phyloP scores from a whole-genome alignment of 1,140 invertebrate genomes.

The Zaprionus lachaisei region DNA sequence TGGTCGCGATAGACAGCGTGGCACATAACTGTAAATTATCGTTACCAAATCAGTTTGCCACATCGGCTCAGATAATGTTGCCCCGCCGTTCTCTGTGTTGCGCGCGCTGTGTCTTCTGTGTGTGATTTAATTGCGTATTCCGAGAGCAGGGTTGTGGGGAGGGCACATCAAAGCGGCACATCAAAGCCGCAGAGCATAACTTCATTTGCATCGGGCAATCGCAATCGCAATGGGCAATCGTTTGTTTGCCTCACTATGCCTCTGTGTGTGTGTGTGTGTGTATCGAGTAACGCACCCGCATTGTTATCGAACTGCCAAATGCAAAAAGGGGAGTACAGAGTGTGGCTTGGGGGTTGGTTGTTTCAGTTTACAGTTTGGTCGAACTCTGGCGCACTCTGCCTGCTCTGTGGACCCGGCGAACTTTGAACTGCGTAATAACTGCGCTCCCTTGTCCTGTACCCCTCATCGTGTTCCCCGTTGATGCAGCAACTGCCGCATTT shows the following conservation, averaged over 20 bases:
- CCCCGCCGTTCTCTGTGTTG: conserved; percentile 28
- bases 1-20: conserved; percentile 16
- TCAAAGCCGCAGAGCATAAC: conserved; percentile 61
- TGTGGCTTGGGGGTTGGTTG: not conserved
- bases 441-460: not conserved
- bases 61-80: conserved; percentile 50
- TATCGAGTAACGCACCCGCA: conserved; percentile 45
- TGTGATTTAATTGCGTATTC: conserved; percentile 61
- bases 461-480: not conserved
- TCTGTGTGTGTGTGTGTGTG: conserved; percentile 21
- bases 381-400: not conserved
- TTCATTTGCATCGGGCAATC: conserved; percentile 62
- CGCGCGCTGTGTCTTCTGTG: conserved; percentile 20
- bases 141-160: not conserved
- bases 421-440: conserved; percentile 10
- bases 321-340: not conserved
- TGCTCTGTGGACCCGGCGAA: not conserved
- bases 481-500: conserved; percentile 14
- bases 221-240: conserved; percentile 42
- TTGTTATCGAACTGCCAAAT: conserved; percentile 63
- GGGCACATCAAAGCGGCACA: conserved; percentile 43
- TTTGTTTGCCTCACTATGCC: conserved; percentile 9
- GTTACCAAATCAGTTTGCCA: conserved; percentile 70
- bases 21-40: conserved; percentile 67
- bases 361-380: conserved; percentile 2